Percentiles rank a stretch among this genome's conserved stretches.
Conservation (phyloP, 2,113 vertebrate genomes). For the Gallinago jamesoni region DNA sequence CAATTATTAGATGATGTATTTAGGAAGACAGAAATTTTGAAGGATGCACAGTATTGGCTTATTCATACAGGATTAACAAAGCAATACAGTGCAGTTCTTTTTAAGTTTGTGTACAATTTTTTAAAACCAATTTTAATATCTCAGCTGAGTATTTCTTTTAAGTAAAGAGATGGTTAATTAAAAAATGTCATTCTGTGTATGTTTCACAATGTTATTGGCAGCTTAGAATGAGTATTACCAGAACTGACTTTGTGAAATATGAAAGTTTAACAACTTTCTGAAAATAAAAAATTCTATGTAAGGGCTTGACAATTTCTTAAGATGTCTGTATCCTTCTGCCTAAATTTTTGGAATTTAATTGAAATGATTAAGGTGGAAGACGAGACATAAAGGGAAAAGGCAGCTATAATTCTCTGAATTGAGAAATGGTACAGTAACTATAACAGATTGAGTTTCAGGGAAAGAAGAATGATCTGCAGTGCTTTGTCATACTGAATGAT, state of each 20-base stretch:
- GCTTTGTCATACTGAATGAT: background rate
- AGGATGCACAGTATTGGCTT: background rate
- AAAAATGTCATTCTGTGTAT: background rate
- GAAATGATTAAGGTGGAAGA: background rate
- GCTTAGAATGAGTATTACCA: background rate
- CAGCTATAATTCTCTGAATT: background rate
- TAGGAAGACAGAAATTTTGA: background rate
- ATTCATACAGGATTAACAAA: background rate
- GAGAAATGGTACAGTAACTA: background rate
- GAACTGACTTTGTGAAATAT: background rate
- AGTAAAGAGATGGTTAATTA: background rate
- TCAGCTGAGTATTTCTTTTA: background rate
- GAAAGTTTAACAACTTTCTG: background rate
- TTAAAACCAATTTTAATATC: background rate
- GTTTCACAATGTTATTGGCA: background rate
- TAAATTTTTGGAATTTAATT: background rate
- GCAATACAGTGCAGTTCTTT: background rate
- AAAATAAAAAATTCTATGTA: background rate
- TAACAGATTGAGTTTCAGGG: background rate
- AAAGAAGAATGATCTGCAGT: background rate
- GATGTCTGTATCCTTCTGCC: background rate
- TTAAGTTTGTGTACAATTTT: background rate
- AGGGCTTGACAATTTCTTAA: background rate
- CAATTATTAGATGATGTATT: background rate
- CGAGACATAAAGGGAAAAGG: background rate